These are phyloP conservation scores for Gorsachius magnificus DNA, from an alignment of 2,797 vertebrate species.

Conservation along the genomic window DNA sequence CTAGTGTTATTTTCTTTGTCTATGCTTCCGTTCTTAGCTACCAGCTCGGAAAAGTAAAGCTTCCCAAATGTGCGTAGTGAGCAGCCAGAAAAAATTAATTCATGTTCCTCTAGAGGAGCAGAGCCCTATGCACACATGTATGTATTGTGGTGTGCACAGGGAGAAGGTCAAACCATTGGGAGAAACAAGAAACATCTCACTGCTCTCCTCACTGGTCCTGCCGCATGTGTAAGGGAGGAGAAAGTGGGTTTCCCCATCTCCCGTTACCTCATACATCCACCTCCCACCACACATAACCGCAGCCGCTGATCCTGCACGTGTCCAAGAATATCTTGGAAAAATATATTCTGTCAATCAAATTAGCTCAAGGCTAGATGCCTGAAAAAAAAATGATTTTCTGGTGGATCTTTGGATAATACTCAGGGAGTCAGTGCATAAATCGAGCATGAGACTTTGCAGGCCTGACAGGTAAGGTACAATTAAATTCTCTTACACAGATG, in stretches of 20 bases:
- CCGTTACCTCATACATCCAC: neutral
- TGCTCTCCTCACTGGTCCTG: neutral
- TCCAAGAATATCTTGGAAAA: neutral
- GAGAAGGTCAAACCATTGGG: neutral
- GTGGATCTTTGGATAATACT: neutral
- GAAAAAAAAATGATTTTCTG: conserved; percentile 13
- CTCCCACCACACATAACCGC: neutral
- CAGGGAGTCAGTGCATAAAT: neutral
- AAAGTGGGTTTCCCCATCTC: neutral
- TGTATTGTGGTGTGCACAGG: neutral
- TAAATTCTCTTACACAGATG: neutral
- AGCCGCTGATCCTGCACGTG: neutral
- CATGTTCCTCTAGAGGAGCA: neutral
- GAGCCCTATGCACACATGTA: neutral
- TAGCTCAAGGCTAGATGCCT: neutral
- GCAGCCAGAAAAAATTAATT: neutral
- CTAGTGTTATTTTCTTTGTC: neutral
- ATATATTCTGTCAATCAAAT: neutral
- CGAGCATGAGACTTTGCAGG: neutral
- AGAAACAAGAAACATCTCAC: neutral
- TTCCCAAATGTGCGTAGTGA: neutral
- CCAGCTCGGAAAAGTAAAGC: neutral
- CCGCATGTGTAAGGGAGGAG: neutral
- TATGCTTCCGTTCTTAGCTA: neutral
- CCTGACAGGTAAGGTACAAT: neutral